Conservation (phyloP, 2,888 invertebrate species). For the Parthenolecanium corni region DNA sequence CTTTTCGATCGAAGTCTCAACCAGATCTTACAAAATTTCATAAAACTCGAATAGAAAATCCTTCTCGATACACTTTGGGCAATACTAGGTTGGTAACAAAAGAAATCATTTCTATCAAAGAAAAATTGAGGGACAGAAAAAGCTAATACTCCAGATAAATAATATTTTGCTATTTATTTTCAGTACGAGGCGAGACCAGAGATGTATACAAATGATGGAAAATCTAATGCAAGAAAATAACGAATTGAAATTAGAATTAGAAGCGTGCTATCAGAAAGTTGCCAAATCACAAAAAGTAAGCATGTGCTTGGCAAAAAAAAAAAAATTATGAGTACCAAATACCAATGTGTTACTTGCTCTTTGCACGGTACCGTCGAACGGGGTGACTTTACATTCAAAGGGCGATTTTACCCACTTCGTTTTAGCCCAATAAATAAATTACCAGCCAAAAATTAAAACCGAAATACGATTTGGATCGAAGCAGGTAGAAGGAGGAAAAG, state of each 20-base stretch:
- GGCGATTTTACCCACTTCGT: too few species aligned
- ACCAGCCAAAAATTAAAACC: too few species aligned
- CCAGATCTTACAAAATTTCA: slow-evolving; percentile 50
- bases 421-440: too few species aligned
- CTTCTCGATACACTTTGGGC: slow-evolving; percentile 30
- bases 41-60: slow-evolving; percentile 14
- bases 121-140: background rate
- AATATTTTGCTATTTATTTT: background rate
- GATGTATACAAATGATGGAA: slow-evolving; percentile 59
- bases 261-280: slow-evolving; percentile 67
- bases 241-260: slow-evolving; percentile 68
- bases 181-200: slow-evolving; percentile 34
- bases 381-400: too few species aligned
- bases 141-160: background rate
- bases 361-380: too few species aligned
- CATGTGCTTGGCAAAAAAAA: background rate
- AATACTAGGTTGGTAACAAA: slow-evolving; percentile 26
- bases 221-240: slow-evolving; percentile 74
- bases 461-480: too few species aligned
- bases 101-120: background rate
- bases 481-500: background rate
- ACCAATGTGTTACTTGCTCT: too few species aligned
- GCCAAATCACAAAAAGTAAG: slow-evolving; percentile 72
- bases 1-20: slow-evolving; percentile 48
- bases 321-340: too few species aligned